These are phyloP conservation scores for Cryptoblepharus egeriae DNA, from an alignment of 2,797 vertebrate genomes.

Conservation along the genomic window DNA sequence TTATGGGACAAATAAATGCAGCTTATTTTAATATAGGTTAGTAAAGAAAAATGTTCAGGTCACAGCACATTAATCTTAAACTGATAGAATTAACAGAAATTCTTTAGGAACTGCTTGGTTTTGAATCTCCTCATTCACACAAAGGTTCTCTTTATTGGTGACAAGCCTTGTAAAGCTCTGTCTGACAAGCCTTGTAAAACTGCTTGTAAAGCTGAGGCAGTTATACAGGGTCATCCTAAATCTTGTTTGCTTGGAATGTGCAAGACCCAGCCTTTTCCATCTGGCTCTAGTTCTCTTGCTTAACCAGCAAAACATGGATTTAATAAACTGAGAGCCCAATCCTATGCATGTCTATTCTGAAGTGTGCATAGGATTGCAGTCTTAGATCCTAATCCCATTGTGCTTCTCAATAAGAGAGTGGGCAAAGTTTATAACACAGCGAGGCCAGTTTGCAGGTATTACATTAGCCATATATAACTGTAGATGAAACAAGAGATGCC, in stretches of 20 bases:
- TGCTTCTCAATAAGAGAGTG: no score
- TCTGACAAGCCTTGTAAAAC: conserved; percentile 2
- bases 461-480: no score
- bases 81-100: conserved; percentile 1
- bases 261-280: background rate
- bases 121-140: conserved; percentile 6
- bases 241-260: background rate
- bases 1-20: conserved; percentile 3
- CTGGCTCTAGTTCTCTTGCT: no score
- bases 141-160: conserved; percentile 1
- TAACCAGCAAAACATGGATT: background rate
- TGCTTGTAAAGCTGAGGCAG: conserved; percentile 7
- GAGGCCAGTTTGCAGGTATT: no score
- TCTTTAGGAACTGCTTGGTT: background rate
- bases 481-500: no score
- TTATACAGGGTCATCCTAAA: background rate
- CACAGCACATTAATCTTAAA: conserved; percentile 5
- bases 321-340: no score
- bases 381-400: no score
- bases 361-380: no score
- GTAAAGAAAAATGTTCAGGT: conserved; percentile 8
- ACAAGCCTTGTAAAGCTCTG: conserved; percentile 8
- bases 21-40: conserved; percentile 6
- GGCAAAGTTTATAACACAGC: no score
- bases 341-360: no score